phyloP scores from a whole-genome alignment of 2,797 vertebrate species.

The Syncerus caffer region DNA sequence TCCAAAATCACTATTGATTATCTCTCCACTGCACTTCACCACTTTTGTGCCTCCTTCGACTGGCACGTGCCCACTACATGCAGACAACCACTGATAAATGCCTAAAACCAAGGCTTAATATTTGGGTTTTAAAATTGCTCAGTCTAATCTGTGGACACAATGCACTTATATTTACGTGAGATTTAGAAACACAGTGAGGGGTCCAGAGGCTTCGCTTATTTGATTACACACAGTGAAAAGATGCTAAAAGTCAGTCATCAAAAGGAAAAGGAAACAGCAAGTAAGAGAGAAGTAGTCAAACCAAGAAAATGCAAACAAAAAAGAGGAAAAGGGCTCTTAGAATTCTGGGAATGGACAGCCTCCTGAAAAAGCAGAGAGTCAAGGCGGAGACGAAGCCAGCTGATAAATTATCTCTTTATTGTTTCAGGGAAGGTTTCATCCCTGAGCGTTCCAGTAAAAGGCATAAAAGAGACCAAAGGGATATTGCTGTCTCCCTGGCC shows the following conservation, averaged over 20 bases:
- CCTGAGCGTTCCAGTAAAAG: constrained; percentile 2
- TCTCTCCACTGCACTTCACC: no score
- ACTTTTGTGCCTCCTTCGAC: neutral
- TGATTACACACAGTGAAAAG: neutral
- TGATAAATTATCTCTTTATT: constrained; percentile 8
- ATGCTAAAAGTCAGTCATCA: neutral
- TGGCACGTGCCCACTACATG: neutral
- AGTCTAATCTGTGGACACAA: neutral
- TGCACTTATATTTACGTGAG: neutral
- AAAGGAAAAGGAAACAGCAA: neutral
- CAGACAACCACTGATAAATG: neutral
- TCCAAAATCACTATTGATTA: neutral
- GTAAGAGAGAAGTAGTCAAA: neutral
- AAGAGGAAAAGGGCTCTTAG: neutral
- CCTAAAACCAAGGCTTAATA: neutral
- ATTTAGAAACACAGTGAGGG: neutral
- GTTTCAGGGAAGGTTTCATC: neutral
- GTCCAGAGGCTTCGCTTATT: neutral
- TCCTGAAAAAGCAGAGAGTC: neutral
- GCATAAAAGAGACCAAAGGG: neutral
- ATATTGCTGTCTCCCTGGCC: neutral
- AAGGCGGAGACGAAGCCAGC: neutral
- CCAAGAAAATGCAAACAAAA: neutral
- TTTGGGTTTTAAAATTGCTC: neutral
- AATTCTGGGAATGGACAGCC: neutral